These are phyloP conservation scores for Ophion costatus DNA, from an alignment of 2,888 invertebrate species.

Conservation along the genomic window DNA sequence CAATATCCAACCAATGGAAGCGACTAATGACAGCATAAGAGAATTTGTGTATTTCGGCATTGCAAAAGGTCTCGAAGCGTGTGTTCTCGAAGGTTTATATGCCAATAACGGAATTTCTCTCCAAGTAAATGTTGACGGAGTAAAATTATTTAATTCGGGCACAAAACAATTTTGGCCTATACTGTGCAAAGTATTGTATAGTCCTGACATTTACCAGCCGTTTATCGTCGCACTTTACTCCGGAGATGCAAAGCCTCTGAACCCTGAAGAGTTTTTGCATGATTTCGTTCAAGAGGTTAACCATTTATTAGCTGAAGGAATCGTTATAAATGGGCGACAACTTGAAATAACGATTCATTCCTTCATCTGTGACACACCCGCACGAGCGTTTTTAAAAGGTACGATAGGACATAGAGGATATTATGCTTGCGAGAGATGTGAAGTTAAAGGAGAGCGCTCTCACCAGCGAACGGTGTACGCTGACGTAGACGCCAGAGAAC, in stretches of 20 bases:
- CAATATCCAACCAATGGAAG: slow-evolving; percentile 46
- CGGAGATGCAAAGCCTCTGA: slow-evolving; percentile 47
- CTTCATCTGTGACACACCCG: slow-evolving; percentile 37
- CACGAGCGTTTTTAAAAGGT: slow-evolving; percentile 31
- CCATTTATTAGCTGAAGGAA: slow-evolving; percentile 14
- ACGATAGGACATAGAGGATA: slow-evolving; percentile 22
- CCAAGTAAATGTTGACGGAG: slow-evolving; percentile 62
- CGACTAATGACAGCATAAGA: slow-evolving; percentile 29
- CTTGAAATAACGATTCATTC: slow-evolving; percentile 1
- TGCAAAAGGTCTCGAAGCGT: slow-evolving; percentile 54
- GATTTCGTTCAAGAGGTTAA: slow-evolving; percentile 49
- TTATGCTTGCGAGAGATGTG: slow-evolving; percentile 36
- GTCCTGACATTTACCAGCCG: slow-evolving; percentile 64
- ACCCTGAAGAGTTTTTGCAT: slow-evolving; percentile 25
- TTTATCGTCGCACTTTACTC: slow-evolving; percentile 46
- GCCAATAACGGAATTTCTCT: slow-evolving; percentile 28
- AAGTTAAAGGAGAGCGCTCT: slow-evolving; percentile 29
- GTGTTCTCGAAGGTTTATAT: slow-evolving; percentile 34
- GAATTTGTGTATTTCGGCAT: slow-evolving; percentile 65
- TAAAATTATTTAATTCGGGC: slow-evolving; percentile 55
- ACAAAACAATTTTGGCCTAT: slow-evolving; percentile 64
- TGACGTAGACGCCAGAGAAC: background rate
- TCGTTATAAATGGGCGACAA: slow-evolving; percentile 3
- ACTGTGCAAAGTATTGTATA: slow-evolving; percentile 56
- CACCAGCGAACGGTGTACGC: slow-evolving; percentile 30